Percentiles rank a stretch among this genome's conserved stretches.
phyloP scores from a whole-genome alignment of 2,888 invertebrate species.

The Machimus atricapillus region DNA sequence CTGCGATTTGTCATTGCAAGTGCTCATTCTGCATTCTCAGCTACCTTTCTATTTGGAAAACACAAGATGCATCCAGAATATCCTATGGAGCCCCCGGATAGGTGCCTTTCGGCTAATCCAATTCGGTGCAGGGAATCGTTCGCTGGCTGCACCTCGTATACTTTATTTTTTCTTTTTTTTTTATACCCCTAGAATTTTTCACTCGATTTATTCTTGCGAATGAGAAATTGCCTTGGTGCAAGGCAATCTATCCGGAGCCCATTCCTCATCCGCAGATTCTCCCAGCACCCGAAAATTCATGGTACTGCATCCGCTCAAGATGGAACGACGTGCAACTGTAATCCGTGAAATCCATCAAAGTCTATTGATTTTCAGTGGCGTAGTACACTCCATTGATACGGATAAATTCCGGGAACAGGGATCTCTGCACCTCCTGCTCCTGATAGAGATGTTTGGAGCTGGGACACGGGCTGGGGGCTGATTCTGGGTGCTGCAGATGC shows the following conservation, averaged over 20 bases:
- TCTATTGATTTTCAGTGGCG: slow-evolving; percentile 38
- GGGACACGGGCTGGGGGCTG: background rate
- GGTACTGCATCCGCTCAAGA: slow-evolving; percentile 24
- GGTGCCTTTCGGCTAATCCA: slow-evolving; percentile 14
- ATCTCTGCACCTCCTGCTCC: background rate
- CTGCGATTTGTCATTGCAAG: slow-evolving; percentile 33
- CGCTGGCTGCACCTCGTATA: background rate
- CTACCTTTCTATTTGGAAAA: slow-evolving; percentile 8
- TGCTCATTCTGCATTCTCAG: slow-evolving; percentile 17
- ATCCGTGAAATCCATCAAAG: slow-evolving; percentile 44
- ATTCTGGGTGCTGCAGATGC: background rate
- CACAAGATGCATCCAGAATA: slow-evolving; percentile 26
- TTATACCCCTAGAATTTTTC: background rate
- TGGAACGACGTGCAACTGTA: slow-evolving; percentile 30
- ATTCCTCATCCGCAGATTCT: slow-evolving; percentile 31
- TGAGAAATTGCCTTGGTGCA: slow-evolving; percentile 31
- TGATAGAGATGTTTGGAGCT: background rate
- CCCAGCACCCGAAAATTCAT: slow-evolving; percentile 2
- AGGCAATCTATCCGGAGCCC: slow-evolving; percentile 19
- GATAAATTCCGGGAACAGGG: background rate
- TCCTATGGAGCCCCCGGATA: background rate
- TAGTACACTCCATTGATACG: background rate
- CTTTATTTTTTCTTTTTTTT: background rate
- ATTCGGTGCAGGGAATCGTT: slow-evolving; percentile 7
- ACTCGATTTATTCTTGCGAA: slow-evolving; percentile 23